Evolutionary conservation across 2,797 vertebrate species (phyloP).

Genomic region (Paguma larvata): DNA sequence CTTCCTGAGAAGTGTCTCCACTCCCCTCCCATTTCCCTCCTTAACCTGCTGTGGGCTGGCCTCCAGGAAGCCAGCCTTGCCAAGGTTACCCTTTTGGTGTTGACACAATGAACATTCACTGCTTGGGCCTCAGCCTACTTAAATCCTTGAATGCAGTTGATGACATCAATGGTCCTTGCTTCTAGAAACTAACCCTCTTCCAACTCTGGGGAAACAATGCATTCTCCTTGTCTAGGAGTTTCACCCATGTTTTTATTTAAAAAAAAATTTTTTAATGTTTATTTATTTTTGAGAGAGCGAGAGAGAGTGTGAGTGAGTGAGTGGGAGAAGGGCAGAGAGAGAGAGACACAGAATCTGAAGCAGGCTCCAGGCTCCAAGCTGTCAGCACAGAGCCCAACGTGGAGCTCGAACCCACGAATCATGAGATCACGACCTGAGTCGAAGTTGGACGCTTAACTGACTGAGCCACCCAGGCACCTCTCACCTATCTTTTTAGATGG

Average conservation of each 20-base stretch:
- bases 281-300: no score
- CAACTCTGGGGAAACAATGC: not conserved
- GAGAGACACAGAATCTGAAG: no score
- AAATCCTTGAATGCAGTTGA: not conserved
- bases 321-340: no score
- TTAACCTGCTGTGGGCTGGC: conserved; percentile 48
- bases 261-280: no score
- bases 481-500: conserved; percentile 4
- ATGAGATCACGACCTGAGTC: no score
- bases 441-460: no score
- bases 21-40: conserved; percentile 38
- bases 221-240: not conserved
- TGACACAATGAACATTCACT: conserved; percentile 1
- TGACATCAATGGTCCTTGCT: not conserved
- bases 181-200: conserved; percentile 27
- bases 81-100: not conserved
- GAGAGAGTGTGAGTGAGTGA: no score
- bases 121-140: not conserved
- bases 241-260: not conserved
- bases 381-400: no score
- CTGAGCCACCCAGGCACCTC: no score
- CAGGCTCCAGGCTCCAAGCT: no score
- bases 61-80: conserved; percentile 53
- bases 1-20: conserved; percentile 53
- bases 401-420: no score